These are phyloP conservation scores for Felis chaus DNA, from an alignment of 2,113 vertebrate species.

Conservation along the genomic window DNA sequence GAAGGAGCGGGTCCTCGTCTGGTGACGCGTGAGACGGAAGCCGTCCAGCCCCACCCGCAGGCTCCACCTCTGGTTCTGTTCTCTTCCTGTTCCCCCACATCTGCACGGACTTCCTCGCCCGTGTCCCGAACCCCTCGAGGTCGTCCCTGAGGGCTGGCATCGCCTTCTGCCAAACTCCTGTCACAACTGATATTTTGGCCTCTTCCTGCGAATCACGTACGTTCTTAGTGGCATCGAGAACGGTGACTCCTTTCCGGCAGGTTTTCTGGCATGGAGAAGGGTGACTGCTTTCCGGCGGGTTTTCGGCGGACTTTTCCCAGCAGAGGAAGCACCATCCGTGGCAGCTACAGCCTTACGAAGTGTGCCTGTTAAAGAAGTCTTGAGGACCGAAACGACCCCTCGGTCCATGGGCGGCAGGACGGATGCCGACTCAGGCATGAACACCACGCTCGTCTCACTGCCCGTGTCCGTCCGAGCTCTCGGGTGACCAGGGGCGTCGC, in stretches of 20 bases:
- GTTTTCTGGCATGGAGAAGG: not conserved
- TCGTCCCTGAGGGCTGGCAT: not conserved
- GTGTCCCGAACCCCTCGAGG: not conserved
- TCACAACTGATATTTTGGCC: not conserved
- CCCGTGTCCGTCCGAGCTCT: not conserved
- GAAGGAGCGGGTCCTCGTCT: not conserved
- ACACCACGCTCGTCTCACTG: not conserved
- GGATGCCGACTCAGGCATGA: not conserved
- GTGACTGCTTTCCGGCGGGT: too few species aligned
- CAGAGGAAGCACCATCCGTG: not conserved
- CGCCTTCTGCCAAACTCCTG: not conserved
- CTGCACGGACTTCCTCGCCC: not conserved
- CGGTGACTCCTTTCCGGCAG: too few species aligned
- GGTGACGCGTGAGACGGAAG: not conserved
- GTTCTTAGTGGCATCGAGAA: not conserved
- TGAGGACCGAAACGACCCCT: not conserved
- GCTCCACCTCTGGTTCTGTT: not conserved
- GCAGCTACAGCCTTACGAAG: not conserved
- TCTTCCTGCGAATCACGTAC: not conserved
- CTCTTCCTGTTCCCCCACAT: not conserved
- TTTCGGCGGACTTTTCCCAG: not conserved
- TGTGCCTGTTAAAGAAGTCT: not conserved
- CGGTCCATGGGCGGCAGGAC: too few species aligned
- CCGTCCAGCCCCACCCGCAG: not conserved
- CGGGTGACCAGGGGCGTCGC: not conserved